A percentile compares a stretch with the other conserved stretches of the same genome.
These are phyloP conservation scores for Caenorhabditis tropicalis DNA, from an alignment of 1,140 invertebrate genomes.

Conservation along the genomic window DNA sequence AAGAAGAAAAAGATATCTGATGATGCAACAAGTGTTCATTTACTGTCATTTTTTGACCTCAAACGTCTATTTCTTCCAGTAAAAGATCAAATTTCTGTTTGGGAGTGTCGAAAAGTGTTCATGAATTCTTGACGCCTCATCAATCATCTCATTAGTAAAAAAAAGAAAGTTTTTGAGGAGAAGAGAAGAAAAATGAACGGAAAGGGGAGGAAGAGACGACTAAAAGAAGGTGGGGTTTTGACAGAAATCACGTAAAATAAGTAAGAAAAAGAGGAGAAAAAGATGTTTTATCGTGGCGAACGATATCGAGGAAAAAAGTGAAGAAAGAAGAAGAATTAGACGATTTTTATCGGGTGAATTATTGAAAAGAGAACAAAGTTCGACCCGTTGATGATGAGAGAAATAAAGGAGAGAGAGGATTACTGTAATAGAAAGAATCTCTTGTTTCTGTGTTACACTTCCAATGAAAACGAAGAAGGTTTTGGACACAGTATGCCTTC, in stretches of 20 bases:
- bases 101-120: not conserved
- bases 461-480: too few species aligned
- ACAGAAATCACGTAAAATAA: constrained; percentile 14
- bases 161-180: not conserved
- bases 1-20: too few species aligned
- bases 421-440: too few species aligned
- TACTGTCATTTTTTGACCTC: not conserved
- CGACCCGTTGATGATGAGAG: not conserved
- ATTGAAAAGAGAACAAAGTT: constrained; percentile 1
- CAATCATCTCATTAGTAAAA: not conserved
- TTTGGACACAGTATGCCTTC: too few species aligned
- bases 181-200: not conserved
- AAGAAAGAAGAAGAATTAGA: not conserved
- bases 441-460: too few species aligned
- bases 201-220: not conserved
- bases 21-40: not conserved
- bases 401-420: too few species aligned
- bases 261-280: not conserved
- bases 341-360: not conserved
- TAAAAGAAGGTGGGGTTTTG: not conserved
- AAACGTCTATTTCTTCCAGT: not conserved
- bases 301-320: not conserved
- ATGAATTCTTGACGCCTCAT: not conserved
- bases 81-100: not conserved
- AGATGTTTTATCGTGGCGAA: not conserved